phyloP scores from a whole-genome alignment of 2,888 invertebrate species.

The Tethea ocularis region DNA sequence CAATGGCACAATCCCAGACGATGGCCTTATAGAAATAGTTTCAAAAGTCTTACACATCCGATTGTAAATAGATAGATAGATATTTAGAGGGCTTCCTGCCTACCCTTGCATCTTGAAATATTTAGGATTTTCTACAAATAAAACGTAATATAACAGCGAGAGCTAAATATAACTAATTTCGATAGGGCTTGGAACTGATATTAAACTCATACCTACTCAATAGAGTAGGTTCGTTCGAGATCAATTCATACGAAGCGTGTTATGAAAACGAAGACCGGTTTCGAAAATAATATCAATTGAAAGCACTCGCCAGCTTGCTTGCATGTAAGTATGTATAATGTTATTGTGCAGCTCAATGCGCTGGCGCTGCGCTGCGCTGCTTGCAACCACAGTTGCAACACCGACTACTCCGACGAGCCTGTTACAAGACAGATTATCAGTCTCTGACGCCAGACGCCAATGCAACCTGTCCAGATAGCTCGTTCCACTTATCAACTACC shows the following conservation, averaged over 20 bases:
- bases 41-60: too few species aligned
- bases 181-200: background rate
- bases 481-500: constrained; percentile 37
- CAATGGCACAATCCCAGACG: background rate
- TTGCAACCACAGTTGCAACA: constrained; percentile 73
- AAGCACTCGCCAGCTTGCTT: constrained; percentile 66
- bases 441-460: constrained; percentile 39
- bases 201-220: too few species aligned
- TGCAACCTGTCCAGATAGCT: constrained; percentile 45
- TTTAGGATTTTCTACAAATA: too few species aligned
- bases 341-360: constrained; percentile 67
- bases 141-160: too few species aligned
- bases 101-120: too few species aligned
- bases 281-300: constrained; percentile 80
- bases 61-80: background rate
- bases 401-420: constrained; percentile 45
- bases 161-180: background rate
- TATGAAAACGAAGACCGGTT: constrained; percentile 79
- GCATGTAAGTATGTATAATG: constrained; percentile 78
- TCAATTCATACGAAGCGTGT: constrained; percentile 57
- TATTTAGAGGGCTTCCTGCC: background rate
- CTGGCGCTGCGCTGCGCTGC: constrained; percentile 27
- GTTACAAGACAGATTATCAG: constrained; percentile 65
- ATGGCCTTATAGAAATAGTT: too few species aligned
- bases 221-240: constrained; percentile 43